Conservation (phyloP, 2,888 invertebrate genomes). For the Microdon myrmicae region DNA sequence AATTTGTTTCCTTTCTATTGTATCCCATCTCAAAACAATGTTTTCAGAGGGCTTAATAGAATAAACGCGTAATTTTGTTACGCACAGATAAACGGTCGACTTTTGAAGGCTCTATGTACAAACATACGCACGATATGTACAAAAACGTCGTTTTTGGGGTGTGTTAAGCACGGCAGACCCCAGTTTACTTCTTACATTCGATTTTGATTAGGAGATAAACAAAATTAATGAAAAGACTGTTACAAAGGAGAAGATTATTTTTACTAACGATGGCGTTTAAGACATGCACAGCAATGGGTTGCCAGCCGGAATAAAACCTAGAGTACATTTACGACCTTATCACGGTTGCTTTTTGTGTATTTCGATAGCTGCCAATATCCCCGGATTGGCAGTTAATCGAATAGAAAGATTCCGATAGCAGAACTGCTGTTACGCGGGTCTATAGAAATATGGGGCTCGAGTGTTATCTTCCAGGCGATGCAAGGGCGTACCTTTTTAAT, state of each 20-base stretch:
- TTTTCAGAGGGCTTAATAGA: constrained; percentile 37
- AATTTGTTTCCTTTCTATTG: constrained; percentile 40
- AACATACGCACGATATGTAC: too few species aligned
- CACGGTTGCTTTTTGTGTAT: too few species aligned
- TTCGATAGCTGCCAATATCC: too few species aligned
- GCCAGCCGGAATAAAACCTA: constrained; percentile 4
- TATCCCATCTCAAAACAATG: constrained; percentile 34
- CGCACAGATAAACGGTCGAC: too few species aligned
- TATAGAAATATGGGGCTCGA: too few species aligned
- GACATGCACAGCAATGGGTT: constrained; percentile 1
- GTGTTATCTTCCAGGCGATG: too few species aligned
- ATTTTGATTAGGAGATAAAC: constrained; percentile 35
- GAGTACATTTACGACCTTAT: too few species aligned
- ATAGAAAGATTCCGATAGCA: too few species aligned
- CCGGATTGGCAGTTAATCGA: too few species aligned
- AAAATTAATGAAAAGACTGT: constrained; percentile 22
- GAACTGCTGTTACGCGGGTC: too few species aligned
- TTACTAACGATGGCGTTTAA: background rate
- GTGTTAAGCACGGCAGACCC: background rate
- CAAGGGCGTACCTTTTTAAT: too few species aligned
- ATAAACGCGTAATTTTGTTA: constrained; percentile 32
- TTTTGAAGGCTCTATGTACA: too few species aligned
- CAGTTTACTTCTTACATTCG: constrained; percentile 3
- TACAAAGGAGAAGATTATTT: background rate
- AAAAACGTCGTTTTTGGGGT: constrained; percentile 2